These are phyloP conservation scores for Dryobota labecula DNA, from an alignment of 2,888 invertebrate species.

Conservation along the genomic window DNA sequence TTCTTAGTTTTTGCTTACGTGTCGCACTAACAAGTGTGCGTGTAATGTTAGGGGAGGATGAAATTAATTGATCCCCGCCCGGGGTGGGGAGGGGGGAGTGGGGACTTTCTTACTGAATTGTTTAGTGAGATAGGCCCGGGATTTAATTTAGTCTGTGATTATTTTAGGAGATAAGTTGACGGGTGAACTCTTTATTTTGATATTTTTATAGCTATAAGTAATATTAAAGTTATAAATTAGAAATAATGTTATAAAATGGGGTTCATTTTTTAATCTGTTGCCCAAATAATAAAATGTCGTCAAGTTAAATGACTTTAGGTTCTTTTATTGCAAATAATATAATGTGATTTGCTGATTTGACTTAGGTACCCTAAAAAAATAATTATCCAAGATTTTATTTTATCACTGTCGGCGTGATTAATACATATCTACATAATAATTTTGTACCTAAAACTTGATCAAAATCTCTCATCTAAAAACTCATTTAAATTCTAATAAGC, in stretches of 20 bases:
- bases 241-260: not conserved
- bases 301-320: not conserved
- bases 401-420: too few species aligned
- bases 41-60: slow-evolving; percentile 44
- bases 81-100: not conserved
- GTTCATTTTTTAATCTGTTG: too few species aligned
- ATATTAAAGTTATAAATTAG: not conserved
- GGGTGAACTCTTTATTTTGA: not conserved
- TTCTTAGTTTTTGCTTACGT: slow-evolving; percentile 55
- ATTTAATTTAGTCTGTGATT: slow-evolving; percentile 31
- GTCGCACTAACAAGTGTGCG: slow-evolving; percentile 49
- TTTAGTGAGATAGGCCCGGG: slow-evolving; percentile 58
- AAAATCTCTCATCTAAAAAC: too few species aligned
- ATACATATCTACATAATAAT: too few species aligned
- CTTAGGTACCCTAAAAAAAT: too few species aligned
- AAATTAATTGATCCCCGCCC: slow-evolving; percentile 51
- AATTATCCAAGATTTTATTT: too few species aligned
- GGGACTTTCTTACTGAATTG: slow-evolving; percentile 36
- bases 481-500: too few species aligned
- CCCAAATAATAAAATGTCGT: too few species aligned
- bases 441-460: too few species aligned
- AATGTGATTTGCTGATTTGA: too few species aligned
- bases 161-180: slow-evolving; percentile 3
- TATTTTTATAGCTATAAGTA: not conserved
- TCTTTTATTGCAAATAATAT: too few species aligned